Base-by-base conservation (phyloP, 2,888 invertebrate species). In the Eristalinus aeneus region DNA sequence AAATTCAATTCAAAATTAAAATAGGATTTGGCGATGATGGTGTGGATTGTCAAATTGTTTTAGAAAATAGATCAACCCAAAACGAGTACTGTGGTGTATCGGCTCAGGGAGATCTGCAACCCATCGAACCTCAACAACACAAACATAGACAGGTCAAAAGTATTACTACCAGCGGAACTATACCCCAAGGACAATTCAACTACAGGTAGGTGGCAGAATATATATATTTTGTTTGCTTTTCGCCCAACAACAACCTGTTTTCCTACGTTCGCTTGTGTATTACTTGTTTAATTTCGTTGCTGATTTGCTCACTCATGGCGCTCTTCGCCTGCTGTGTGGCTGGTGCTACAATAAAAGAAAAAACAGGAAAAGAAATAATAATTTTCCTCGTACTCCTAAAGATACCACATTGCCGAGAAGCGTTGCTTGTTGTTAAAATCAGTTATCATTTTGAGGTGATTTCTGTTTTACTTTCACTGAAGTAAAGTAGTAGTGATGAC, bases 381-480 rank as follows among this genome's bases (percentile, higher is more conserved):
- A n/a, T 46, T 61, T 32, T 9, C 63, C 16, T 32, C 72, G 60
- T 39, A 23, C 32, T 31, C 65, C 65, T 20, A 16, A 73, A 23
- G 73, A 54, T 34, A 58, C 20, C 31, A 31, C 39, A 56, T 2
- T 56, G 36, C 36, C 34, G 23, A 36, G 23, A 32, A 27, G n/a
- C 23, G 5, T 11, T 65, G 56, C 65, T 74, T 76, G 61, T 61
- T 65, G 36, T 68, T 61, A 32, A 76, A 68, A 68, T 68, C 75
- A 61, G 46, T 68, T 68, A 65, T 65, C 65, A 74, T 65, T 56
- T 23, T 53, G 67, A 60, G 32, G 46, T 58, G 32, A 65, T 68
- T 60, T 76, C 68, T 76, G 65, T 58, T 64, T 56, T 65, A 65
- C 56, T n/a, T 56, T 36, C 56, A 53, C 56, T 36, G 27, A 61